Base-by-base conservation (phyloP, 2,113 vertebrate genomes). In the Oreochromis tanganicae region DNA sequence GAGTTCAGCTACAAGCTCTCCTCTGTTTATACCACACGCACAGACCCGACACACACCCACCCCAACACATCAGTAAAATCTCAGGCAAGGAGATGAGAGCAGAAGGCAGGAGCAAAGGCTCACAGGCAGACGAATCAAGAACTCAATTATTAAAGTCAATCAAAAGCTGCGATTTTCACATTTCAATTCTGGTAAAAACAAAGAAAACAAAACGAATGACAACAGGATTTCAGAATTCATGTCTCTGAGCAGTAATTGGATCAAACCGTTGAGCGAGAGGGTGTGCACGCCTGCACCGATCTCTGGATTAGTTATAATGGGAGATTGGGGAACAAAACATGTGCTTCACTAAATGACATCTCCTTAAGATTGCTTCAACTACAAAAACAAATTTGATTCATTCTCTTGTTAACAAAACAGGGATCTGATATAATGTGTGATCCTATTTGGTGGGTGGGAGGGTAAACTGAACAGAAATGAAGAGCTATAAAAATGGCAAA, bases 71-170 rank as follows among this genome's bases (percentile, higher is more conserved):
- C 85, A 82, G 83, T 83, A 61, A 90, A 84, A 66, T 93, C 87
- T 93, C 93, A 93, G 91, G 90, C 92, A 88, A 91, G 91, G 87
- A 95, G 82, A 94, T 84, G 87, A 91, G 85, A 88, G 90, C 89
- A 94, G 84, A 95, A 94, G 94, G 93, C 93, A 95, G 87, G 89
- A 95, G 93, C 89, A 71, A 88, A 95, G 86, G 95, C 95, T 95
- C 92, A 90, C 92, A 95, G 93, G 92, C 89, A 95, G 94, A 95
- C 91, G 81, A 83, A 95, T 91, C 89, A 80, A 94, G 55, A 78
- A 91, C 85, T 92, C 88, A 87, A 90, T 89, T 50, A 83, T 86
- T 88, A 81, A 89, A 93, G 86, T 87, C 91, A 92, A 93, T 93
- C 87, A 90, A 91, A 91, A 87, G 88, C 91, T 94, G 90, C 81